Percentiles rank a stretch among this genome's conserved stretches.
Conservation (phyloP, 2,113 vertebrate genomes). For the Equus quagga region DNA sequence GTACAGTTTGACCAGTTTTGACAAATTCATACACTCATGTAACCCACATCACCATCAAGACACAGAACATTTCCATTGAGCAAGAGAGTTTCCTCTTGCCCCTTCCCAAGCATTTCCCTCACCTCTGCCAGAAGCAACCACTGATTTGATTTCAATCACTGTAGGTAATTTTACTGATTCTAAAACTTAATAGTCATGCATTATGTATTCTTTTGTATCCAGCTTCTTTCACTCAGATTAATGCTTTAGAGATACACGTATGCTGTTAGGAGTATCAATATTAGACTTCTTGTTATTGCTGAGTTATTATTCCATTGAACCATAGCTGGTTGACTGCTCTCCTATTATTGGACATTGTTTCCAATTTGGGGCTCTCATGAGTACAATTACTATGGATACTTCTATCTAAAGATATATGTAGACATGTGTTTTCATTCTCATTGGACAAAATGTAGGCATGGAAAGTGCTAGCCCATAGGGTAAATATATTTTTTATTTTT, state of each 20-base stretch:
- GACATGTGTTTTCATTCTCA: background rate
- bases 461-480: background rate
- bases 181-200: background rate
- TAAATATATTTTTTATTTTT: background rate
- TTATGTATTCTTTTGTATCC: background rate
- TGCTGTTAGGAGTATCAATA: background rate
- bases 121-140: background rate
- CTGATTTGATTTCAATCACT: background rate
- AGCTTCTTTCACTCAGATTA: background rate
- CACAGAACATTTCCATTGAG: background rate
- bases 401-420: background rate
- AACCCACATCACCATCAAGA: background rate
- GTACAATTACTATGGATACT: background rate
- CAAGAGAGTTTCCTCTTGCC: background rate
- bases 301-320: background rate
- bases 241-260: background rate
- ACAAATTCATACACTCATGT: background rate
- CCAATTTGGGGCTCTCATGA: background rate
- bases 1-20: background rate
- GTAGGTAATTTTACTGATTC: background rate
- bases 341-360: background rate
- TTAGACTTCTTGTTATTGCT: background rate
- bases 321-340: background rate
- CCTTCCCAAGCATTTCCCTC: background rate
- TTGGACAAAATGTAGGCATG: background rate